Conservation (phyloP, 2,888 invertebrate species). For the Eupeodes luniger region DNA sequence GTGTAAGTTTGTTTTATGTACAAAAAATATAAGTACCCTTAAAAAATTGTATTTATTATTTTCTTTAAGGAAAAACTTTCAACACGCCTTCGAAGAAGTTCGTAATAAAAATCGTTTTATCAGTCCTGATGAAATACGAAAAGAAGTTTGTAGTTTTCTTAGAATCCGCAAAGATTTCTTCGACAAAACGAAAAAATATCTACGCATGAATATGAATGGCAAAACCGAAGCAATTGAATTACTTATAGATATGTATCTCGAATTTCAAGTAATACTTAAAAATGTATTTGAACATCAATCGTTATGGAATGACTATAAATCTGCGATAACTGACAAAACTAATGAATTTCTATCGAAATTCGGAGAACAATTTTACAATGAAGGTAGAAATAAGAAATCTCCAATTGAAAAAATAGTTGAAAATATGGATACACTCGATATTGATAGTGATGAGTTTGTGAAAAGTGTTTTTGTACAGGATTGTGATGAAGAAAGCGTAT, state of each 20-base stretch:
- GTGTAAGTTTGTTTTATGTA: slow-evolving; percentile 42
- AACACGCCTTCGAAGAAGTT: slow-evolving; percentile 17
- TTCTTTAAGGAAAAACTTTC: slow-evolving; percentile 37
- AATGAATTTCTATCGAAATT: slow-evolving; percentile 28
- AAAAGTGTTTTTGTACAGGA: not conserved
- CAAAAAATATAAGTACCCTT: too few relatives aligned
- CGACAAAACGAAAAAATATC: not conserved
- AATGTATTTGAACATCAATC: not conserved
- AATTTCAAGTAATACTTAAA: not conserved
- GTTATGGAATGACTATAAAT: not conserved
- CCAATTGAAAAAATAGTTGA: not conserved
- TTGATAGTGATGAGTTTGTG: slow-evolving; percentile 8
- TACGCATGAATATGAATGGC: not conserved
- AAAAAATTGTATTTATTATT: not conserved
- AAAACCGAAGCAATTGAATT: not conserved
- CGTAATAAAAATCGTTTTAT: not conserved
- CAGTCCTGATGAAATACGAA: not conserved
- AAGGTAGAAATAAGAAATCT: not conserved
- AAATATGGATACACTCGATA: slow-evolving; percentile 35
- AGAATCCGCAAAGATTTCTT: slow-evolving; percentile 17
- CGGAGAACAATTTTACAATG: not conserved
- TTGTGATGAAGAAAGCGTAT: not conserved
- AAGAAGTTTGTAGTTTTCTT: not conserved
- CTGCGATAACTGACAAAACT: slow-evolving; percentile 8
- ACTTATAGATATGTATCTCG: not conserved